A percentile compares a stretch with the other conserved stretches of the same genome.
phyloP scores from a whole-genome alignment of 2,797 vertebrate species.

The Ptychadena robeensis region DNA sequence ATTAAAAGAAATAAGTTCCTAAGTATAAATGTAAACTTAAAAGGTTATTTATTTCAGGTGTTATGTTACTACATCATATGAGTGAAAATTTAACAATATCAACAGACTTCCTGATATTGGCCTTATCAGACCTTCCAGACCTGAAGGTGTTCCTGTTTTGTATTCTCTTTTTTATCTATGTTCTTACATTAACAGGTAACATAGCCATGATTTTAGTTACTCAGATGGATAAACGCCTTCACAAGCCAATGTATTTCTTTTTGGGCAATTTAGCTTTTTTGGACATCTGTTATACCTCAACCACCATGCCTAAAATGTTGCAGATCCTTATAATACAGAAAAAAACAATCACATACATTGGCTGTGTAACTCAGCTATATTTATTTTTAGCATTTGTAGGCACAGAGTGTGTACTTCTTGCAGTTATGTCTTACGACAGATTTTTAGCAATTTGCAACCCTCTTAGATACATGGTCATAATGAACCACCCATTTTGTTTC shows the following conservation, averaged over 20 bases:
- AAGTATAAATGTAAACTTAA: too few species aligned
- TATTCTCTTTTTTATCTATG: conserved; percentile 63
- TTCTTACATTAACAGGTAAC: conserved; percentile 64
- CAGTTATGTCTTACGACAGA: conserved; percentile 65
- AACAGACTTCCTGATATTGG: conserved; percentile 63
- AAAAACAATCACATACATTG: conserved; percentile 60
- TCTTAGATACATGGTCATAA: conserved; percentile 59
- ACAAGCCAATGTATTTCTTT: conserved; percentile 68
- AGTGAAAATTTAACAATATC: conserved; percentile 50
- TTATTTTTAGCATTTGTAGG: conserved; percentile 68
- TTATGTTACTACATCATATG: background rate
- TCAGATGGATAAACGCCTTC: conserved; percentile 56
- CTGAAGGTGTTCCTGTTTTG: conserved; percentile 59
- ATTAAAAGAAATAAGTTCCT: too few species aligned
- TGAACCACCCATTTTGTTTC: conserved; percentile 55
- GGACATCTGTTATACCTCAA: conserved; percentile 66
- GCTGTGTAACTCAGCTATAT: conserved; percentile 65
- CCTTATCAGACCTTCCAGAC: conserved; percentile 43
- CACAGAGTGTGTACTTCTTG: conserved; percentile 64
- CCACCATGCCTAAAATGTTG: conserved; percentile 66
- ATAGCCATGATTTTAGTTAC: conserved; percentile 59
- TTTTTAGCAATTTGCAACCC: conserved; percentile 66
- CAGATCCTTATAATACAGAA: conserved; percentile 42
- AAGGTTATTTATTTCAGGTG: too few species aligned
- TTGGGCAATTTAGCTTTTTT: conserved; percentile 66